phyloP scores from a whole-genome alignment of 2,797 vertebrate species.

The Microctenopoma lineatum region DNA sequence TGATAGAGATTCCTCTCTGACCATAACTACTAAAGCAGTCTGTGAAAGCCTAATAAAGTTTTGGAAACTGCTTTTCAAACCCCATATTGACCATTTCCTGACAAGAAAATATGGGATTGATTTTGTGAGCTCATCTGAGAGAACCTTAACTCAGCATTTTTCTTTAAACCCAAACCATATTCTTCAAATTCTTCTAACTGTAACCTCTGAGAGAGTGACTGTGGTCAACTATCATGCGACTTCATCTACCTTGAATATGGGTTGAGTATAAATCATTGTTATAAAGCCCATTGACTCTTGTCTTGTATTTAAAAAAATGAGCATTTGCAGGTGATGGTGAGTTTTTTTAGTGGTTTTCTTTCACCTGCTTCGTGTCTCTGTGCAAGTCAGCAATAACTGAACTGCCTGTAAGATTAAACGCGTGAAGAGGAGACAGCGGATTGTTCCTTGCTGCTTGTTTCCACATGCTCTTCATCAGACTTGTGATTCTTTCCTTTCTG shows the following conservation, averaged over 20 bases:
- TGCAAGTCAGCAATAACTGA: neutral
- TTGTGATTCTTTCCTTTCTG: slow-evolving; percentile 21
- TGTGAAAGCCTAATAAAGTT: neutral
- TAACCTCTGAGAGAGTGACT: too few relatives aligned
- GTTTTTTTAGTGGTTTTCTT: neutral
- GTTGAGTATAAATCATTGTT: neutral
- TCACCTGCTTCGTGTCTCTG: neutral
- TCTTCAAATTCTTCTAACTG: too few relatives aligned
- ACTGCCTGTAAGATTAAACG: neutral
- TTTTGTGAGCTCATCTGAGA: neutral
- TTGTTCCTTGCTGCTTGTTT: neutral
- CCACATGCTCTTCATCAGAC: slow-evolving; percentile 3
- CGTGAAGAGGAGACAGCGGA: too few relatives aligned
- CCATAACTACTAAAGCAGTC: neutral
- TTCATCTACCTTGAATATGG: too few relatives aligned
- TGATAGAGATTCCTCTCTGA: slow-evolving; percentile 10
- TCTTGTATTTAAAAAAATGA: neutral
- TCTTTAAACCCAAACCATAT: too few relatives aligned
- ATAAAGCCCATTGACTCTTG: neutral
- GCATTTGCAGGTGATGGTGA: neutral
- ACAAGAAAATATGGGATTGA: neutral
- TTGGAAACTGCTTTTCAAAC: slow-evolving; percentile 1
- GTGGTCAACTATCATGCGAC: too few relatives aligned
- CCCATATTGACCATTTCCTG: neutral
- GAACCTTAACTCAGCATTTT: too few relatives aligned